Percentiles rank a stretch among this genome's conserved stretches.
phyloP scores from a whole-genome alignment of 23 tunicate genomes.

The Halocynthia roretzi region DNA sequence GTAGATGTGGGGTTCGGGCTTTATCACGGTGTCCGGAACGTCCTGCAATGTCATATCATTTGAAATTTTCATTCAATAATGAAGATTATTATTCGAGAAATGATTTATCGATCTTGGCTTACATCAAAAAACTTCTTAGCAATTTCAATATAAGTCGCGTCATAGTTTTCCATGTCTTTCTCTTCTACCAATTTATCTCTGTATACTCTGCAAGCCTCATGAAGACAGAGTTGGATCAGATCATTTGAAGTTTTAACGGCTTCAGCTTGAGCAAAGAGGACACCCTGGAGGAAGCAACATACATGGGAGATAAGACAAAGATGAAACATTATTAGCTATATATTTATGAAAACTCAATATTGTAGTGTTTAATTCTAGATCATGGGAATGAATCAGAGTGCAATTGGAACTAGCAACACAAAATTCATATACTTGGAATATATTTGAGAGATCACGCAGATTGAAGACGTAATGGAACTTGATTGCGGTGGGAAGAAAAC shows the following conservation, averaged over 20 bases:
- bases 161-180: constrained; percentile 81
- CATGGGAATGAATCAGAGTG: no score
- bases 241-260: constrained; percentile 52
- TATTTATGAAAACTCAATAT: no score
- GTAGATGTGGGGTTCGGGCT: constrained; percentile 78
- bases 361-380: no score
- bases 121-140: constrained; percentile 88
- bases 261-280: constrained; percentile 66
- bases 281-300: constrained; percentile 39
- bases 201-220: constrained; percentile 89
- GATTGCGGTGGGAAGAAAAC: constrained; percentile 95
- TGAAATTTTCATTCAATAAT: no score
- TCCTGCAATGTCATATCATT: not conserved
- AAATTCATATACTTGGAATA: constrained; percentile 64
- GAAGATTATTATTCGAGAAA: no score
- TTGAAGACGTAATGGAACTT: constrained; percentile 97
- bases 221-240: constrained; percentile 67
- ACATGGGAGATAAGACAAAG: no score
- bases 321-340: no score
- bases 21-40: constrained; percentile 10
- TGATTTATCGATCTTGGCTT: not conserved
- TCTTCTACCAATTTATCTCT: constrained; percentile 88
- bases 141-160: constrained; percentile 66
- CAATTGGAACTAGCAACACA: not conserved
- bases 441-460: constrained; percentile 89